Evolutionary conservation across 2,113 vertebrate species (phyloP), one percentile per base, ranked within the genome.

Genomic region (Poecile atricapillus): DNA sequence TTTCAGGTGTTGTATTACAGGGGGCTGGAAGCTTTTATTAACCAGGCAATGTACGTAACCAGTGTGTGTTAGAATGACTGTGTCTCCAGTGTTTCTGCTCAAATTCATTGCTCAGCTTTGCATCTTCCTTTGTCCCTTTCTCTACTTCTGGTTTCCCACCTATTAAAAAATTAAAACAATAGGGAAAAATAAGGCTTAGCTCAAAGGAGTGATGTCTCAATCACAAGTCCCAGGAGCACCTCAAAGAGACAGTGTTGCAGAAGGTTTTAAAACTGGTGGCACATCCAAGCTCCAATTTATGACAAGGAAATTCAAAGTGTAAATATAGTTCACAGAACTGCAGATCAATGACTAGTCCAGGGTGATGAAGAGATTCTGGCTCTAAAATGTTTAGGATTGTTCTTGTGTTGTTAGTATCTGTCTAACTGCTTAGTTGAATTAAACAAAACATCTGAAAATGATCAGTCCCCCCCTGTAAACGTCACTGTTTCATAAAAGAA

Each of bases 361-460:
- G 22, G 55, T 92, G 91, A 95, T 91, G 75, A 83, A 95, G 62
- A 92, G 83, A 82, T 82, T 93, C 95, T 89, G 80, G 85, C 74
- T 92, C 77, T 87, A 81, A 97, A 96, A 88, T 39, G 4, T 95
- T 95, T 95, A 86, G 86, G 30, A 67, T 75, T 91, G 63, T 55
- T 91, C 69, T 53, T 92, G 31, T 87, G 77, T 95, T 91, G 64
- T 93, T 95, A 91, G 44, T 95, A 68, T 94, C 93, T 97, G 87
- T 79, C 94, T 94, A 93, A 94, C 86, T 83, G 90, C 91, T 95
- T 87, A 87, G 87, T 20, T 74, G 76, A 95, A 96, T 96, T 95
- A 97, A 97, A 91, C 92, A 94, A 96, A 95, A 77, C 95, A 97
- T 97, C 95, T 97, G 97, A 97, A 94, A 97, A 95, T 89, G n/a